Evolutionary conservation across 35 echinoderm and acorn worm species (phyloP), one percentile per base, ranked within the genome.

Genomic region (Heliocidaris erythrogramma): DNA sequence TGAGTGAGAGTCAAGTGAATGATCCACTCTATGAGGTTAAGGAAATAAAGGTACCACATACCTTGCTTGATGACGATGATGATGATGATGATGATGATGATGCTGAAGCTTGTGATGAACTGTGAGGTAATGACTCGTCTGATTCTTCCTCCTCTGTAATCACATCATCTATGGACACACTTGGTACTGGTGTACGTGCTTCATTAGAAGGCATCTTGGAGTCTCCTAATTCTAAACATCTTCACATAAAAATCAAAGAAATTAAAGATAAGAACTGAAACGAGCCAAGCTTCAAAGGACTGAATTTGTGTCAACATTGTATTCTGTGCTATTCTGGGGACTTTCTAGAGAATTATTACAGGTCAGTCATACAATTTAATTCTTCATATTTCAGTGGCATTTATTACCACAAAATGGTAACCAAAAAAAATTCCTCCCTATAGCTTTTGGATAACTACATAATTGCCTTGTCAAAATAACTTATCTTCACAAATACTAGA

Each of bases 81-180:
- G n/a, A n/a, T n/a, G n/a, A n/a, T n/a, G n/a, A n/a, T n/a, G n/a
- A n/a, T 78, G 65, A 89, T 16, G 87, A 48, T 4, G 87, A 89
- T 89, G 31, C 86, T 4, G 90, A 50, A 4, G 91, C 47, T 59
- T 49, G 50, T 0, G 47, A 30, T 96, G 49, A 31, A 24, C 92
- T 95, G 53, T 92, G 87, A 90, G 65, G 47, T 18, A 32, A 11
- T 16, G 94, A 8, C 90, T 96, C 71, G 78, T 91, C 87, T 49
- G 71, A 48, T 88, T 94, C 86, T 96, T 87, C 97, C 56, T 96
- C 97, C 31, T 97, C 97, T 91, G 52, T 48, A 53, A 97, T 97
- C 59, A 92, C 94, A 91, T 95, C 78, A 61, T 59, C 69, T 21
- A 85, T 47, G 30, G 95, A 93, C 13, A 49, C 56, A 49, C 95